Base-by-base conservation (phyloP, 2,888 invertebrate species). In the Aleiodes testaceus region DNA sequence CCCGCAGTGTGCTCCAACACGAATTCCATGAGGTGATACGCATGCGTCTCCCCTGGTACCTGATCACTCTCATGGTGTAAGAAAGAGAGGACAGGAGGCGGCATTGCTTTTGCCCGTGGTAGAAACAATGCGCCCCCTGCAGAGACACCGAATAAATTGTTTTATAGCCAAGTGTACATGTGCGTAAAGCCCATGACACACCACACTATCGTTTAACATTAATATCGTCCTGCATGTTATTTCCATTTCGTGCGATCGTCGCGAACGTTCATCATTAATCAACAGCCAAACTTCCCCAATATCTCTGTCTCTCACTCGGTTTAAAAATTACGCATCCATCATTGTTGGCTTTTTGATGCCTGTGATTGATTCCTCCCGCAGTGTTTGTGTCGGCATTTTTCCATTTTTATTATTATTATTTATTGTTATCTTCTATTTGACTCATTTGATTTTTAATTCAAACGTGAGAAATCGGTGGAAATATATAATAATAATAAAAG, bases 11-110 rank as follows among this genome's bases (percentile, higher is more conserved):
- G 80, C 18, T 69, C 75, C 78, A 78, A 83, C 84, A 83, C 82
- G 79, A 85, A 84, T 82, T 80, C 79, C 81, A 74, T 83, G 82
- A 83, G 83, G 79, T 82, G 83, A 82, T 84, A 82, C 81, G 77
- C 79, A 76, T 79, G 78, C 78, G 78, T 79, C 80, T 82, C 74
- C 55, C 50, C 36, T 44, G 47, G 66, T 50, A 64, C 49, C 52
- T 65, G 45, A 30, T 47, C 20, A 44, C 49, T 42, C 66, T 20
- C 9, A 9, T 36, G n/a, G 26, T 66, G 69, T 16, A 63, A 63
- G 66, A 49, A 59, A 55, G 44, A 63, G 64, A 53, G 63, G 47
- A 50, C 14, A 53, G 30, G 16, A 74, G 78, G 72, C 80, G 82
- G 80, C 75, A 71, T 63, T 74, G 75, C 79, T 75, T 75, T 81